These are phyloP conservation scores for Phyllostomus hastatus DNA, from an alignment of 2,113 vertebrate species.

Conservation along the genomic window DNA sequence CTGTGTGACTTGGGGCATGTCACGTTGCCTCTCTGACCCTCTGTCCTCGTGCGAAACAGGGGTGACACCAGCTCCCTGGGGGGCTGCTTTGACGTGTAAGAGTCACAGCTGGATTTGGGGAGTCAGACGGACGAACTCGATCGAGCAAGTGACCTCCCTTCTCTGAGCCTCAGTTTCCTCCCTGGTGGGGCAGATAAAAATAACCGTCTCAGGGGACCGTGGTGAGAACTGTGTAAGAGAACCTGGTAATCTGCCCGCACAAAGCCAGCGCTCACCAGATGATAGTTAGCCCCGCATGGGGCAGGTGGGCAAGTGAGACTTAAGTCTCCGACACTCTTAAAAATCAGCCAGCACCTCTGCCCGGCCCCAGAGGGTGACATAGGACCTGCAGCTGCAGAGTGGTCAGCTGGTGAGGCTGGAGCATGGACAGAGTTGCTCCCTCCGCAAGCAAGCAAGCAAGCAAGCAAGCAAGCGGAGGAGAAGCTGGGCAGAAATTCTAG, in stretches of 20 bases:
- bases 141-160: not conserved
- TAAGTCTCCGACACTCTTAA: rapidly evolving
- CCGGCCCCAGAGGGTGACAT: not conserved
- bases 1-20: not conserved
- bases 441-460: not conserved
- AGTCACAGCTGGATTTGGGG: not conserved
- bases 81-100: not conserved
- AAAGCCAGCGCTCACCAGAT: not conserved
- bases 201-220: not conserved
- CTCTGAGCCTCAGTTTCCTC: not conserved
- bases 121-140: not conserved
- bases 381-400: not conserved
- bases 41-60: not conserved
- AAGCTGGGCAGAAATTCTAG: slow-evolving; percentile 73
- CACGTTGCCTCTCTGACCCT: not conserved
- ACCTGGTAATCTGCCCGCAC: not conserved
- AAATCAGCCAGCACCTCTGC: not conserved
- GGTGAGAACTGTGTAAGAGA: not conserved
- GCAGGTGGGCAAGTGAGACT: not conserved
- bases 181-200: not conserved
- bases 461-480: not conserved
- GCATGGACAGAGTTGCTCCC: not conserved
- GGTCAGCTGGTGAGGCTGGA: not conserved
- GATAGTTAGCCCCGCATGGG: not conserved
- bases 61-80: not conserved